Conservation (phyloP, 2,888 invertebrate species). For the Microdon myrmicae region DNA sequence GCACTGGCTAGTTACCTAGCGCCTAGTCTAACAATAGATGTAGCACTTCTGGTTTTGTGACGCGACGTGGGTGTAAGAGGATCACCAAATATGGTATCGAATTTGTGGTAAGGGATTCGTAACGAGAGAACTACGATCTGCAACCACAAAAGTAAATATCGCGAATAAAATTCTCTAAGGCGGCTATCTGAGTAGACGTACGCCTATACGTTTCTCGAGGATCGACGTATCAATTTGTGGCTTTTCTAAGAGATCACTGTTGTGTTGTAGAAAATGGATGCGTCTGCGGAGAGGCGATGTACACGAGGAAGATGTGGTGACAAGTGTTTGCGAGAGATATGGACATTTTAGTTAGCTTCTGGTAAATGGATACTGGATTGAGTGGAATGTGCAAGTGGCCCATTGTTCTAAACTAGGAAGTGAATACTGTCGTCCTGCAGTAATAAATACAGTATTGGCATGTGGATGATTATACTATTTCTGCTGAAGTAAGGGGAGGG, state of each 20-base stretch:
- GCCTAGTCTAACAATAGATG: conserved; percentile 13
- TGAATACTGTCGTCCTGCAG: too few relatives aligned
- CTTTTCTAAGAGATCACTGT: conserved; percentile 26
- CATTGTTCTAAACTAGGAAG: too few relatives aligned
- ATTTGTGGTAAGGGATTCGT: conserved; percentile 23
- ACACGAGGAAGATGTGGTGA: conserved; percentile 20
- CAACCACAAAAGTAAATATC: conserved; percentile 23
- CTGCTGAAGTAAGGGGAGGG: too few relatives aligned
- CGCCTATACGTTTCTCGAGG: conserved; percentile 25
- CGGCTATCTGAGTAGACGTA: conserved; percentile 9
- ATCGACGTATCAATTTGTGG: conserved; percentile 44
- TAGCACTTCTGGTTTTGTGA: conserved; percentile 40
- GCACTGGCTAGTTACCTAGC: conserved; percentile 23
- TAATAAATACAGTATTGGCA: too few relatives aligned
- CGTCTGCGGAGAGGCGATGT: conserved; percentile 9
- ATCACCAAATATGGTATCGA: conserved; percentile 42
- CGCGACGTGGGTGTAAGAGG: conserved; percentile 36
- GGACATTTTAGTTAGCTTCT: too few relatives aligned
- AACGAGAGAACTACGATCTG: conserved; percentile 26
- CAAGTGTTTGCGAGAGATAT: conserved; percentile 40
- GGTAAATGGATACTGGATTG: too few relatives aligned
- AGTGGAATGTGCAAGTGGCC: too few relatives aligned
- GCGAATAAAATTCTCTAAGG: conserved; percentile 39
- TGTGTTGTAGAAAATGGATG: conserved; percentile 17
- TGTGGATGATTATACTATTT: too few relatives aligned